phyloP scores from a whole-genome alignment of 2,888 invertebrate genomes.

The Lymantria monacha region DNA sequence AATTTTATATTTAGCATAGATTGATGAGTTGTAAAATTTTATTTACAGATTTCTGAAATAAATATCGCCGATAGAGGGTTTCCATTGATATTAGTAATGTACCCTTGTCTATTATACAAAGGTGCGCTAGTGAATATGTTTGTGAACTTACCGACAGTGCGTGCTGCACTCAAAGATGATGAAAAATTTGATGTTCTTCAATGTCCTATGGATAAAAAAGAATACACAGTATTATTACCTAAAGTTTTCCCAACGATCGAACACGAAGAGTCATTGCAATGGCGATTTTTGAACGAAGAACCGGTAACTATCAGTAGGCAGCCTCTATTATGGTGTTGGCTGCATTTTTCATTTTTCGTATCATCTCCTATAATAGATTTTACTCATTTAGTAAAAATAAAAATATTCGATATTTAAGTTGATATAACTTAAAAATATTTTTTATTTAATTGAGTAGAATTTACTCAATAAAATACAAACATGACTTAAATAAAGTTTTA shows the following conservation, averaged over 20 bases:
- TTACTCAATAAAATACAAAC: no score
- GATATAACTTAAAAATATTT: no score
- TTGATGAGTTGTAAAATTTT: background rate
- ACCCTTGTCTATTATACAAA: constrained; percentile 59
- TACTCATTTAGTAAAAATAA: no score
- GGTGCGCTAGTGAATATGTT: constrained; percentile 58
- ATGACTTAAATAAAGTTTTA: no score
- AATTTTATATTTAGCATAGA: background rate
- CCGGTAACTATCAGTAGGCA: constrained; percentile 40
- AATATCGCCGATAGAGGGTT: constrained; percentile 59
- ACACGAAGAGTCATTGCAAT: constrained; percentile 54
- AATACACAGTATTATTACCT: constrained; percentile 62
- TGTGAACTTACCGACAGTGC: constrained; percentile 36
- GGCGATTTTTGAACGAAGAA: constrained; percentile 64
- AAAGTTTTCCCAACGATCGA: constrained; percentile 59
- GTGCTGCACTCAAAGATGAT: constrained; percentile 50
- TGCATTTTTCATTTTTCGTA: background rate
- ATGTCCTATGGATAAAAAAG: constrained; percentile 47
- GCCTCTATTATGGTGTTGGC: background rate
- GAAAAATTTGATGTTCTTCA: constrained; percentile 52
- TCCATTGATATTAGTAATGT: constrained; percentile 61
- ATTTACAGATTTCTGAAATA: constrained; percentile 47
- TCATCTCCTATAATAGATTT: no score
- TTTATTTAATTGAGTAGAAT: no score
- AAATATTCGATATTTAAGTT: no score